phyloP scores from a whole-genome alignment of 2,113 vertebrate species.

The Larimichthys polyactis region DNA sequence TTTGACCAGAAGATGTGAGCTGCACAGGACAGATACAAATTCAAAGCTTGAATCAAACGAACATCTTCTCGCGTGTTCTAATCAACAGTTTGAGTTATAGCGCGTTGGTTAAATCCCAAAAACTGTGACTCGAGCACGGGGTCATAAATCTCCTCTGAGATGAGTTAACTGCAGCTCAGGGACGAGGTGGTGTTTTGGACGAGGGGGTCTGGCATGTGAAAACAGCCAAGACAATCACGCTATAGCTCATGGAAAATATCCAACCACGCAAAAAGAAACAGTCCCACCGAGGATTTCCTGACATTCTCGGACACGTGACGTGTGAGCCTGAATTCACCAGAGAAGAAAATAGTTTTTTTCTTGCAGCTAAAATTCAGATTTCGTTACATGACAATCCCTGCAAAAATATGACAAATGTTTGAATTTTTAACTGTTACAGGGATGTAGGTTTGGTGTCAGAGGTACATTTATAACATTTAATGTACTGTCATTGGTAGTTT shows the following conservation, averaged over 20 bases:
- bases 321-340: background rate
- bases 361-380: background rate
- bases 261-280: constrained; percentile 47
- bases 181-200: constrained; percentile 38
- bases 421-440: background rate
- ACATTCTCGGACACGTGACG: constrained; percentile 28
- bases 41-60: background rate
- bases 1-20: constrained; percentile 10
- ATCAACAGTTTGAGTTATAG: background rate
- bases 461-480: too few species aligned
- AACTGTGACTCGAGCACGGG: constrained; percentile 7
- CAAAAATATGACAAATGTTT: background rate
- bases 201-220: constrained; percentile 36
- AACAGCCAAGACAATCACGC: constrained; percentile 53
- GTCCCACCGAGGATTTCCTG: constrained; percentile 44
- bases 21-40: background rate
- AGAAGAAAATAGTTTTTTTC: background rate
- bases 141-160: constrained; percentile 51
- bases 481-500: too few species aligned
- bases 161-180: constrained; percentile 59
- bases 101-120: background rate
- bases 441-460: too few species aligned
- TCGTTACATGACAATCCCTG: background rate
- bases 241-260: constrained; percentile 51
- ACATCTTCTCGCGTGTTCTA: background rate